Evolutionary conservation across 2,888 invertebrate species (phyloP), one percentile per base, ranked within the genome.

Genomic region (Steinernema carpocapsae): DNA sequence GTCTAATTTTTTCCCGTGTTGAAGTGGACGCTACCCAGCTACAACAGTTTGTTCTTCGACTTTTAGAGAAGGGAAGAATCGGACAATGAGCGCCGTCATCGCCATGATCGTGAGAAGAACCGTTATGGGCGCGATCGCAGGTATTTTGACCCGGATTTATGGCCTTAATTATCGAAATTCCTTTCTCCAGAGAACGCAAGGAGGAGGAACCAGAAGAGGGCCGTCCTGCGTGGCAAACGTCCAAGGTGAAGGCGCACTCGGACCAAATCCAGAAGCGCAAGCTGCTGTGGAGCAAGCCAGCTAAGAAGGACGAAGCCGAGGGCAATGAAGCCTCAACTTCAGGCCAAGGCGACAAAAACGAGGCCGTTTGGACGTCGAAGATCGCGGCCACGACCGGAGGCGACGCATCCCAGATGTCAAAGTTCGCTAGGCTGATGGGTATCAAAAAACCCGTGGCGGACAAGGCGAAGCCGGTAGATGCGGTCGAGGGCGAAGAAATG

Each of bases 351-450:
- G 80, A 75, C 19, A 24, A 14, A 6, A 24, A 6, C 26, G 77
- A 76, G 32, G 77, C 76, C 43, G 45, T 78, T 46, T 82, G 82
- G 82, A 78, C 80, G 17, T 79, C 78, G 24, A 79, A 79, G 24
- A 82, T 82, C 46, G 78, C 80, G 37, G 82, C 82, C 0, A 64
- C 64, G 12, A 75, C 79, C 22, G 82, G 80, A 12, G 82, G 79
- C 12, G 79, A 72, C 19, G 73, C 75, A 1, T 71, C 75, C 12
- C 78, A 82, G 71, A 78, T 78, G 2, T 79, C 76, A 59, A 82
- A 82, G 70, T 82, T 82, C 72, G 76, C 78, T 70, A 72, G 79
- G 56, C 72, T 73, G 26, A 46, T 73, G 64, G 73, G 73, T 10
- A 59, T 73, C 48, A 73, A 73, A 48, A 72, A 72, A 24, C 37